Base-by-base conservation (phyloP, 2,888 invertebrate species). In the Cremastinae sp. region DNA sequence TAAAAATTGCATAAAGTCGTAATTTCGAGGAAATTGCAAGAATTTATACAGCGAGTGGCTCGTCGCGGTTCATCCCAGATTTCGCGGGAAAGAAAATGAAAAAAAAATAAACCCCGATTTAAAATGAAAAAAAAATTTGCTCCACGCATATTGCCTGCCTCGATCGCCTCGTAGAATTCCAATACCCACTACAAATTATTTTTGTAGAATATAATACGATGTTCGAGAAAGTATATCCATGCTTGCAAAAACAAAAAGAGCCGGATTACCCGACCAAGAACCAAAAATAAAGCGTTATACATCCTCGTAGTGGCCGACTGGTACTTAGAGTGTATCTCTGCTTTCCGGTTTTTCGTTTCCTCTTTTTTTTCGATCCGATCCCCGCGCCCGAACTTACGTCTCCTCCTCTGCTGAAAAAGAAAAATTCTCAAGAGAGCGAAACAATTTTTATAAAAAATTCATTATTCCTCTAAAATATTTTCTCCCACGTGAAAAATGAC, bases 61-160 rank as follows among this genome's bases (percentile, higher is more conserved):
- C 81, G 69, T 73, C 75, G 80, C 84, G 80, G 80, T 85, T 83
- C 80, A 81, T 79, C 80, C 76, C 81, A 82, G 79, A 82, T 80
- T 79, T 81, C 79, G 28, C 28, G 14, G 41, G 72, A 74, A 70
- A 74, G 53, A 61, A 66, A 41, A 49, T 45, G 66, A 39, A 62
- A 47, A 41, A 69, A 64, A 47, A 14, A 37, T 1, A 41, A 28
- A 35, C 53, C 22, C 28, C 22, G 37, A 56, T 49, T 47, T 61
- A 41, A 58, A 58, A 14, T 64, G 39, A 64, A 70, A 74, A 70
- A 69, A 69, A 51, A 70, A 68, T 53, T 70, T 69, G 74, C 68
- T 70, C 71, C 85, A 86, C 84, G 86, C 85, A 85, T 85, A 81
- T 80, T 86, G 85, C 85, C 86, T 86, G 85, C 80, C 83, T 83